Evolutionary conservation across 2,797 vertebrate species (phyloP), one percentile per base, ranked within the genome.

Genomic region (Gephyroberyx darwinii): DNA sequence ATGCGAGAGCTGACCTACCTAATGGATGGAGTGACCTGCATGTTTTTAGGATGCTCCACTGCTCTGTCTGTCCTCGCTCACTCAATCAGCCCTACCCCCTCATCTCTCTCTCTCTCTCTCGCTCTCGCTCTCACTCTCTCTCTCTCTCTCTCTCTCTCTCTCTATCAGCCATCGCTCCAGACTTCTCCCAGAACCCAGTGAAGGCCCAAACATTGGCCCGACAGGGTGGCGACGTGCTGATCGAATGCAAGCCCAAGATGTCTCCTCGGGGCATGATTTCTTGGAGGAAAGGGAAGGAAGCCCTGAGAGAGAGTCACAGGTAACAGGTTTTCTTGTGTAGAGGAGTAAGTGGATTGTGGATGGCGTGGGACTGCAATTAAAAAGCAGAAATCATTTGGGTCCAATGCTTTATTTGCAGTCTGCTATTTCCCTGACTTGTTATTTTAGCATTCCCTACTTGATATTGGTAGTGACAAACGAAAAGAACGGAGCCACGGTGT

Each of bases 211-310:
- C 96, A 53, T 92, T 98, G 53, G 96, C 96, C 65, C 95, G 95
- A 87, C 96, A 96, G 84, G 96, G 96, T 19, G 96, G 96, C 5
- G 96, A 98, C 65, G 94, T 96, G 52, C 89, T 95, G 88, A 96
- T 99, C 8, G 96, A 98, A 86, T 99, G 97, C 86, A 96, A 95
- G 77, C 97, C 97, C 1, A 96, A 93, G 89, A 98, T 98, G 87
- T 98, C 97, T 76, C 97, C 97, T 8, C 95, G 92, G 76, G 97
- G 97, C 45, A 93, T 95, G 87, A 97, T 98, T 74, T 95, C 93
- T 10, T 99, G 97, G 97, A 96, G 95, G 89, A 98, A 95, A 82
- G 97, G 96, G 83, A 95, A 92, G 77, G 97, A 97, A 80, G 87
- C 95, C 71, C 81, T 98, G 17, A 91, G 93, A 90, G 95, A 96